Evolutionary conservation across 2,113 vertebrate genomes (phyloP), one percentile per base, ranked within the genome.

Genomic region (Alligator sinensis): DNA sequence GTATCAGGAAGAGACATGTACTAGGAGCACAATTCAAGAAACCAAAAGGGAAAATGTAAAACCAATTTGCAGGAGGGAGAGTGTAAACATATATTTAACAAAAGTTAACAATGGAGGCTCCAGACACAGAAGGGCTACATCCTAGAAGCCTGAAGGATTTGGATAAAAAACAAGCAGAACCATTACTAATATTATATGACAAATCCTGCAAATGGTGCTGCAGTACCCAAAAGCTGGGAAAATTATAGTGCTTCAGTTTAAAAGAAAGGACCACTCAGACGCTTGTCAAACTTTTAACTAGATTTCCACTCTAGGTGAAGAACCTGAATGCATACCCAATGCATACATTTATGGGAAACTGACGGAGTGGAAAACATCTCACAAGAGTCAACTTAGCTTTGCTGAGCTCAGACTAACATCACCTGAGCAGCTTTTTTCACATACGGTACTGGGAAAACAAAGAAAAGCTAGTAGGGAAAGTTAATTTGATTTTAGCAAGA

Each of bases 401-500:
- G 83, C 78, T 91, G 92, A 94, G 91, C 89, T 93, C 82, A 30
- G 76, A 47, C 76, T 95, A 94, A 76, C 76, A 58, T 78, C 77
- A 90, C 47, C 47, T 0, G 0, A 95, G 94, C 1, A 83, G 96
- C 93, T 95, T 94, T 87, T 96, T 91, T 75, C 94, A 89, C 64
- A 82, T 18, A 78, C 77, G 91, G 83, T 91, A 89, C 54, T 82
- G 95, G 90, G 84, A 2, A 93, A 92, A 24, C 38, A 22, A 74
- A 93, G 34, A 96, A 95, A 88, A 80, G 62, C 80, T 92, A 80
- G 34, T 47, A 94, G n/a, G 89, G 25, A 88, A 93, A 95, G 96
- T 96, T 93, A 96, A 96, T 95, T 92, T 93, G 89, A 95, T 85
- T 91, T 94, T 89, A 96, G 91, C 93, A 95, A 94, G 91, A 93